Conservation (phyloP, 2,797 vertebrate species). For the Pseudotriccus pelzelni region DNA sequence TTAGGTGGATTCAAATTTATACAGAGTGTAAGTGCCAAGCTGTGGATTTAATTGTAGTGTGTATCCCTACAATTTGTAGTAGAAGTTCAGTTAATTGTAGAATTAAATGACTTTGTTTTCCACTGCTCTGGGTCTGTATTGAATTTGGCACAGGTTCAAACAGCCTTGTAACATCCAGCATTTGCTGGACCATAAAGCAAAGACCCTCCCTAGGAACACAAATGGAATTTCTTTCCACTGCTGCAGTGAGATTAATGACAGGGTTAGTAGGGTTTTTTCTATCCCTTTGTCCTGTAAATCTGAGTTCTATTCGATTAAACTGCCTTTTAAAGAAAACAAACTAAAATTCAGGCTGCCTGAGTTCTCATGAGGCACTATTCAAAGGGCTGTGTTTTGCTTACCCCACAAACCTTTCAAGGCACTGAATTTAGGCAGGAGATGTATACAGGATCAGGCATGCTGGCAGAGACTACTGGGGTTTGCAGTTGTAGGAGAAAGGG, state of each 20-base stretch:
- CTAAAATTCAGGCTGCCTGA: not conserved
- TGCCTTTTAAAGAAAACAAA: conserved; percentile 38
- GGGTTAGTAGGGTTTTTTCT: not conserved
- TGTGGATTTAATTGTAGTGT: not conserved
- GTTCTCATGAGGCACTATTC: not conserved
- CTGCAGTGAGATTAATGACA: conserved; percentile 43
- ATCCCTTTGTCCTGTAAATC: not conserved
- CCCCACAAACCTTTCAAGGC: not conserved
- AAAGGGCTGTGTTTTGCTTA: not conserved
- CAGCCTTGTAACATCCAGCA: not conserved
- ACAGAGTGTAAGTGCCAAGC: not conserved
- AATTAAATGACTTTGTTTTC: conserved; percentile 25
- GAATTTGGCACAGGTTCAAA: conserved; percentile 44
- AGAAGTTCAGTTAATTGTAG: not conserved
- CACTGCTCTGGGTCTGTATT: conserved; percentile 16
- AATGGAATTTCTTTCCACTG: conserved; percentile 38
- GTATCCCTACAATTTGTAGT: not conserved
- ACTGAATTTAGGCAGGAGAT: not conserved
- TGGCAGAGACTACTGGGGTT: not conserved
- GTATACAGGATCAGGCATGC: not conserved
- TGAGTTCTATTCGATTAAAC: not conserved
- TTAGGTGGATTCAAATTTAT: not conserved
- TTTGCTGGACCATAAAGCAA: conserved; percentile 45
- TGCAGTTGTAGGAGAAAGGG: conserved; percentile 12
- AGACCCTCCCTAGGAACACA: conserved; percentile 45